Conservation (phyloP, 2,113 vertebrate genomes). For the Engraulis encrasicolus region DNA sequence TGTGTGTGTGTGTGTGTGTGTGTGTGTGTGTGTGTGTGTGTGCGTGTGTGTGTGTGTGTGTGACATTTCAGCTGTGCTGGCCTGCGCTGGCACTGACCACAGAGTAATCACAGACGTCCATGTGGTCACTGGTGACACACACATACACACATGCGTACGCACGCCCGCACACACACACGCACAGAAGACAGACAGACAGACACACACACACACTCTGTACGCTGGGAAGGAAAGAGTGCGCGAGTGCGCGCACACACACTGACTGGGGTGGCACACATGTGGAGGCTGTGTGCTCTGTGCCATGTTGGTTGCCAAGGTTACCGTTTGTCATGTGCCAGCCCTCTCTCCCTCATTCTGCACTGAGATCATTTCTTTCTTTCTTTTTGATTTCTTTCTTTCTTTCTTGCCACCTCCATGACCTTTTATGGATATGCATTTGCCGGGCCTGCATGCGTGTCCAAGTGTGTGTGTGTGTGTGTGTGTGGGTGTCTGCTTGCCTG, state of each 20-base stretch:
- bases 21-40: not conserved
- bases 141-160: not conserved
- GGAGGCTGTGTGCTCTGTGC: not conserved
- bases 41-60: not conserved
- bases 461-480: not conserved
- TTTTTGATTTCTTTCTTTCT: no score
- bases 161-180: not conserved
- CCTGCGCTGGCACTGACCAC: conserved; percentile 33
- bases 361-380: no score
- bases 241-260: not conserved
- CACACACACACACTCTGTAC: no score
- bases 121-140: not conserved
- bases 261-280: not conserved
- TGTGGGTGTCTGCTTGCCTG: no score
- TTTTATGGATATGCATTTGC: no score
- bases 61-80: conserved; percentile 36
- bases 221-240: no score
- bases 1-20: not conserved
- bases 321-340: not conserved
- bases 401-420: no score
- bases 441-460: no score
- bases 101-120: not conserved
- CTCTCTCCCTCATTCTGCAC: no score
- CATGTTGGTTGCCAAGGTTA: not conserved
- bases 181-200: no score